Base-by-base conservation (phyloP, 2,888 invertebrate genomes). In the Thereva unica region DNA sequence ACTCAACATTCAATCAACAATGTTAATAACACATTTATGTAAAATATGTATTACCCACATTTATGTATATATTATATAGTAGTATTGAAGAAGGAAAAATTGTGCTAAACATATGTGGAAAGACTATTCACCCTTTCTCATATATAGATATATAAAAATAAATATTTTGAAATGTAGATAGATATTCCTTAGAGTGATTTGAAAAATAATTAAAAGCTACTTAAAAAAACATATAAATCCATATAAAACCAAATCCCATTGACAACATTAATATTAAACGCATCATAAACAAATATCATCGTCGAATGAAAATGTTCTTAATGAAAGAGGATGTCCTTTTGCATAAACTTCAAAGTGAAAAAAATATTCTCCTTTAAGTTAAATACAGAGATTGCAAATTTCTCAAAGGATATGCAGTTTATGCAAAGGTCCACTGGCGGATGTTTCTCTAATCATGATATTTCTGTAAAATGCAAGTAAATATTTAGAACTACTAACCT, bases 401-500 rank as follows among this genome's bases (percentile, higher is more conserved):
- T 38, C 59, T 23, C 23, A 23, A 59, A 47, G 45, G 59, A 47
- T 38, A 56, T 34, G 40, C 12, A 4, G 42, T 56, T 56, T 44
- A 44, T 56, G n/a, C 34, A 23, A 23, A 23, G 23, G 42, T 56
- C 44, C 42, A 7, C 9, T 38, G 12, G 44, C 41, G 55, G 41
- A 10, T 10, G 10, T 41, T 40, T 40, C 8, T 40, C 23, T 4
- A 12, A 12, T 23, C 23, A 23, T 23, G 23, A 23, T 23, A 23
- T 23, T 23, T 23, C 23, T 23, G 23, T 23, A 23, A 23, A 23
- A 23, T 23, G 23, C 23, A 23, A 23, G 2, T 23, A 23, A 55
- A 10, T 40, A 41, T 9, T 41, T 50, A 7, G 4, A 10, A 47
- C n/a, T 47, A 59, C 78, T 80, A 85, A 93, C 93, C 94, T 93